A percentile compares a stretch with the other conserved stretches of the same genome.
phyloP scores from a whole-genome alignment of 2,113 vertebrate species.

The Brachirus orientalis region DNA sequence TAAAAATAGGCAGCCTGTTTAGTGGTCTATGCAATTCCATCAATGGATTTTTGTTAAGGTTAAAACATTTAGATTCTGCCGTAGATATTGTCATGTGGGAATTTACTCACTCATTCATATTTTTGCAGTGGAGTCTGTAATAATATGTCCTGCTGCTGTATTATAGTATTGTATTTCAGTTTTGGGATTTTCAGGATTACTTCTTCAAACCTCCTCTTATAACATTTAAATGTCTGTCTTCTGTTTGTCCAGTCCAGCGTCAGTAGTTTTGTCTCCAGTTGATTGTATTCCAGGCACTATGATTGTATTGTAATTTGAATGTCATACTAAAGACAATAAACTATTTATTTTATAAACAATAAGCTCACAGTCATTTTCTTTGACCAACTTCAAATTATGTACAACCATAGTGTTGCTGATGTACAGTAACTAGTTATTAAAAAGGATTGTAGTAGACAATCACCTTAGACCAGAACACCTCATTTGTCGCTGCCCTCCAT shows the following conservation, averaged over 20 bases:
- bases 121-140: constrained; percentile 19
- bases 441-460: too few species aligned
- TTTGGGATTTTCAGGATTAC: constrained; percentile 16
- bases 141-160: constrained; percentile 32
- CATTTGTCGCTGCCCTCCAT: constrained; percentile 8
- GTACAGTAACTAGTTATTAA: too few species aligned
- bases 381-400: constrained; percentile 79
- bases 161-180: constrained; percentile 12
- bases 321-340: constrained; percentile 74
- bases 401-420: constrained; percentile 81
- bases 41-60: too few species aligned
- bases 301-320: constrained; percentile 85
- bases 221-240: constrained; percentile 58
- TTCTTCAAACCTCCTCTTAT: constrained; percentile 29
- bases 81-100: too few species aligned
- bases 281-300: constrained; percentile 79
- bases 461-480: constrained; percentile 12
- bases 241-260: constrained; percentile 46
- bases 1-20: constrained; percentile 27
- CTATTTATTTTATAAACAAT: constrained; percentile 70
- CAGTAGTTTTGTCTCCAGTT: constrained; percentile 49
- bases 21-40: not conserved
- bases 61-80: constrained; percentile 4
- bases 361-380: constrained; percentile 71
- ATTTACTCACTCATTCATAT: too few species aligned